phyloP scores from a whole-genome alignment of 2,113 vertebrate species.

The Coptodon rendalli region DNA sequence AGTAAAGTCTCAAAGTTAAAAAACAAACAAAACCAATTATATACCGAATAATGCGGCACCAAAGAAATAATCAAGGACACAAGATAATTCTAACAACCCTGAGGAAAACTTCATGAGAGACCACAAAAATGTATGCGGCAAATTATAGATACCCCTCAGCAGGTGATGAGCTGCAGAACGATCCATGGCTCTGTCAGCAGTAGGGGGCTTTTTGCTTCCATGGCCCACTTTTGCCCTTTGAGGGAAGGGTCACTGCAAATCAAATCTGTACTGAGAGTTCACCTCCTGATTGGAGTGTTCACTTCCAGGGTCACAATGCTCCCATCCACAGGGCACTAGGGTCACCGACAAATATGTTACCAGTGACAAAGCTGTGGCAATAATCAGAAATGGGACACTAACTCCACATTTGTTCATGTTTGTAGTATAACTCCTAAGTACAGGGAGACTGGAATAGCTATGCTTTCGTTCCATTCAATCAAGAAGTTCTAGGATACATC shows the following conservation, averaged over 20 bases:
- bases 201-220: neutral
- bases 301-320: neutral
- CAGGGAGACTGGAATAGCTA: neutral
- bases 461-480: neutral
- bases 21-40: neutral
- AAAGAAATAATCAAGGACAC: neutral
- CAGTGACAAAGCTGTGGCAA: neutral
- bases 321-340: neutral
- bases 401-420: neutral
- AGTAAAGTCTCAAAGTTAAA: neutral
- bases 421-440: neutral
- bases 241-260: neutral
- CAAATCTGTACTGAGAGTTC: neutral
- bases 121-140: accelerated
- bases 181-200: neutral
- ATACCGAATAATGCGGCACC: accelerated
- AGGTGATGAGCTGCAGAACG: neutral
- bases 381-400: neutral
- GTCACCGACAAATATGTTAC: neutral
- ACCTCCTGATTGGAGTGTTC: neutral
- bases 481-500: neutral
- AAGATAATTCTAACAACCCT: neutral
- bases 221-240: neutral
- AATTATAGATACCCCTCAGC: neutral
- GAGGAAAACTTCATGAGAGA: neutral